Evolutionary conservation across 2,797 vertebrate species (phyloP).

Genomic region (Rhabdophis nuchalis): DNA sequence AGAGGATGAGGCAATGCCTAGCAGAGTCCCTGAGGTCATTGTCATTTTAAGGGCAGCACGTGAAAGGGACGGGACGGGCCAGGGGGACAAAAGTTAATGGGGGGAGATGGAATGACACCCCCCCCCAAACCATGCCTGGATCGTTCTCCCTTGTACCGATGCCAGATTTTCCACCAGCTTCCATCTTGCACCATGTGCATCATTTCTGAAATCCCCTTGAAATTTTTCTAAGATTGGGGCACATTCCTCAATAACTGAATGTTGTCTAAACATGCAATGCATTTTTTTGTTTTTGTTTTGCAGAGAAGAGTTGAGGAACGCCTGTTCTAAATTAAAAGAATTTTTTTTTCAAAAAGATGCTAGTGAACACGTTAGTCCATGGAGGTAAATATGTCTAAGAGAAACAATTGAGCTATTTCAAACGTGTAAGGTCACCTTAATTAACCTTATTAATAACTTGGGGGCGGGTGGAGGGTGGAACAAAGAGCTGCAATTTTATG

Average conservation of each 20-base stretch:
- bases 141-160: not conserved
- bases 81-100: not conserved
- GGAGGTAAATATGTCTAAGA: not conserved
- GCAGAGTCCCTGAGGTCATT: not conserved
- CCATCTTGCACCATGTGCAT: not conserved
- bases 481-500: not conserved
- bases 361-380: not conserved
- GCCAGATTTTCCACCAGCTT: slow-evolving; percentile 12
- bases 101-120: not conserved
- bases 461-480: not conserved
- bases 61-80: not conserved
- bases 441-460: not conserved
- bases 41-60: not conserved
- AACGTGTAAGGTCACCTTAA: not conserved
- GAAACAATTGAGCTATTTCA: not conserved
- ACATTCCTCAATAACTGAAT: not conserved
- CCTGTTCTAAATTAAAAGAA: not conserved
- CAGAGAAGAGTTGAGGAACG: not conserved
- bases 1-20: slow-evolving; percentile 62
- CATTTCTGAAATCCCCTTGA: not conserved
- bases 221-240: not conserved
- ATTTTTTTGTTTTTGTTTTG: not conserved
- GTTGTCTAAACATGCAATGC: not conserved
- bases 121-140: not conserved
- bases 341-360: too few relatives aligned